Base-by-base conservation (phyloP, 2,113 vertebrate genomes). In the Scomber japonicus region DNA sequence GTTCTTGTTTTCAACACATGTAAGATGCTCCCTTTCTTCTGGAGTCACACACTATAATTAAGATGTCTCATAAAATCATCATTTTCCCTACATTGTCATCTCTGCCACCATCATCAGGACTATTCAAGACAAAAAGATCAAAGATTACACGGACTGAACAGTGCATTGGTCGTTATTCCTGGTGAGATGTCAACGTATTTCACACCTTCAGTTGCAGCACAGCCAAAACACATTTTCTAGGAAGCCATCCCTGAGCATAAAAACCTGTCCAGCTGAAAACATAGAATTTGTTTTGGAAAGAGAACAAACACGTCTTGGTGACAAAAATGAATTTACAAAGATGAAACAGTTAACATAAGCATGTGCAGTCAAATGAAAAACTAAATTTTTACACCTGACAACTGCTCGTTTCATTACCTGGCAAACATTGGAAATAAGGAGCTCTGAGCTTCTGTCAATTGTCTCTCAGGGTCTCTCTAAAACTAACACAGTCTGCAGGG, bases 321-420 rank as follows among this genome's bases (percentile, higher is more conserved):
- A 54, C 55, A 17, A 57, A 76, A 68, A 87, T 69, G 8, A 70
- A 78, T 84, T 75, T 60, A 69, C 49, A 45, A 45, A 64, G 74
- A 81, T 81, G 63, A 84, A 85, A 65, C 45, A 4, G 51, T 75
- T 48, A 51, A 78, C 13, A 14, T 53, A 19, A 56, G 70, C n/a
- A 19, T 27, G 55, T 13, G 62, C 50, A 45, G 21, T 78, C 50
- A 64, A 74, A 78, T 67, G 53, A 72, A 79, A 81, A 68, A 79
- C 4, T 70, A 12, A 24, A 24, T 60, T 57, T 75, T 60, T 21
- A 11, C 54, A 74, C 53, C 78, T 68, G 69, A 71, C n/a, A 53
- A 46, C 63, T 11, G 74, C 59, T 14, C 31, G 81, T 83, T 84
- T 90, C 85, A 88, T 86, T 84, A 81, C 57, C 57, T 55, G 35